Evolutionary conservation across 2,888 invertebrate genomes (phyloP), one percentile per base, ranked within the genome.

Genomic region (Harpalus rufipes): DNA sequence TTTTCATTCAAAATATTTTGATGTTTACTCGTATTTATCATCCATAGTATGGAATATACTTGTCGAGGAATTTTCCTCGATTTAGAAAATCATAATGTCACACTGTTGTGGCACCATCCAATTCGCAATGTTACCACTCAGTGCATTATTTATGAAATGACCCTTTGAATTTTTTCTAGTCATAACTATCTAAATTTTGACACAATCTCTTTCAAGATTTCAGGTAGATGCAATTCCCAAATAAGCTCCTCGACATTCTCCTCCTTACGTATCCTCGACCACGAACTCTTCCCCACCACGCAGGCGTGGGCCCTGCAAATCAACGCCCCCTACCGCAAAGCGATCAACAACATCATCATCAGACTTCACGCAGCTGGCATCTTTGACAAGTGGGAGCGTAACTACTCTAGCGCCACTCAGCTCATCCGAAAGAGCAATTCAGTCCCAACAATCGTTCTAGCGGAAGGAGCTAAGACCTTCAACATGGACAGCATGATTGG

Each of bases 271-370:
- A 25, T 80, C 58, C 6, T 59, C 25, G 32, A 18, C 12, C 25
- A 81, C 51, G 25, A 25, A n/a, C 21, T 81, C 7, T 63, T 81
- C 16, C 81, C 81, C 12, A 81, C 51, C 41, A 41, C 25, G 10
- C 81, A 81, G 0, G 81, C 81, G 5, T 81, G 81, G 81, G 63
- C 81, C 1, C 18, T 81, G 5, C 81, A 81, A 16, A 7, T 61
- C 10, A 44, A 63, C 63, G 21, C 63, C 2, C 81, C 81, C 7
- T 63, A 63, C 10, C 78, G 78, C n/a, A 7, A 12, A 2, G 21
- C 59, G 8, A 25, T 78, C 21, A 78, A 78, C 56, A 39, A 32
- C 14, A 61, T 81, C 39, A 81, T 81, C 32, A 63, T 63, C 10
- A 16, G 7, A 3, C 14, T 81, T n/a, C 80, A 81, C 32, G 80